Base-by-base conservation (phyloP, 2,888 invertebrate genomes). In the Platerodrilus igneus region DNA sequence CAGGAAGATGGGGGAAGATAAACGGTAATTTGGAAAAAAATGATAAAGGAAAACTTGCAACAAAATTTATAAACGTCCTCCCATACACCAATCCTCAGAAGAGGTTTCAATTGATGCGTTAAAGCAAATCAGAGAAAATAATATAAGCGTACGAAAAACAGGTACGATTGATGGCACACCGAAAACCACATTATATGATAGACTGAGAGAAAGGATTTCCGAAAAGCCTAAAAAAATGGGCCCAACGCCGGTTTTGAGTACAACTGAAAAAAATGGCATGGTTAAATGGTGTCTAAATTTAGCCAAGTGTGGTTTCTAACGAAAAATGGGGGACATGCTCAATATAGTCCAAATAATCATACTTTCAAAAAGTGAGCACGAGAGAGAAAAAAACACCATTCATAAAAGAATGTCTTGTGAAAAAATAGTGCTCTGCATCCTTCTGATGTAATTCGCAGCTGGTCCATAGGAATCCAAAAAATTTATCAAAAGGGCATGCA, bases 401-500 rank as follows among this genome's bases (percentile, higher is more conserved):
- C n/a, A n/a, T n/a, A n/a, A 25, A 46, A 4, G n/a, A n/a, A n/a
- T n/a, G n/a, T n/a, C n/a, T n/a, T n/a, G n/a, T n/a, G n/a, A n/a
- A n/a, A n/a, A n/a, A n/a, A n/a, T n/a, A n/a, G n/a, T n/a, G n/a
- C n/a, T n/a, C n/a, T n/a, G n/a, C n/a, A n/a, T n/a, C n/a, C n/a
- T n/a, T n/a, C n/a, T n/a, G n/a, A n/a, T n/a, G n/a, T n/a, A n/a
- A n/a, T n/a, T n/a, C n/a, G n/a, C n/a, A n/a, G n/a, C n/a, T n/a
- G n/a, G n/a, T n/a, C n/a, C 14, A 11, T 19, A 13, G 20, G 35
- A 31, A n/a, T n/a, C 19, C 43, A 3, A 42, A 48, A 33, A 36
- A 32, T 20, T 20, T 48, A 10, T 40, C 41, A 2, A 30, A 18
- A 37, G 36, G 42, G 10, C 26, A 41, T 47, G 13, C 29, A 27